Conservation (phyloP, 2,888 invertebrate species). For the Ypsolopha sequella region DNA sequence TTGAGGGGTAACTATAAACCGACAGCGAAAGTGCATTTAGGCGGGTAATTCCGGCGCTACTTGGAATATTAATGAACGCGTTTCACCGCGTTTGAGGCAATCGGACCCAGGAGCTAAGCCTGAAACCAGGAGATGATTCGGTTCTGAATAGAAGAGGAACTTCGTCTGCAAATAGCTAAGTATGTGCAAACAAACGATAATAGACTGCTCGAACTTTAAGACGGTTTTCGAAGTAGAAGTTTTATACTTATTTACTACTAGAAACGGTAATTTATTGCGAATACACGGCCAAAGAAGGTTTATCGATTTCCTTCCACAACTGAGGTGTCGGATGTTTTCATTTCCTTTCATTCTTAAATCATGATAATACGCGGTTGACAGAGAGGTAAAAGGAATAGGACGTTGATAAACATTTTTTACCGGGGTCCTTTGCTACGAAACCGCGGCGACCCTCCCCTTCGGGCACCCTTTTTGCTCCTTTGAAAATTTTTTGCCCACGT, state of each 20-base stretch:
- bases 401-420: too few relatives aligned
- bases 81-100: conserved; percentile 26
- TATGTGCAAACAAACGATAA: conserved; percentile 1
- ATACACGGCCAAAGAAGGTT: too few relatives aligned
- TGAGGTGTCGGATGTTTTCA: too few relatives aligned
- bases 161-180: neutral
- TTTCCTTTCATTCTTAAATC: too few relatives aligned
- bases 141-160: conserved; percentile 13
- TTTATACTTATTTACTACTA: neutral
- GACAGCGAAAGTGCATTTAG: conserved; percentile 59
- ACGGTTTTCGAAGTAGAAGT: neutral
- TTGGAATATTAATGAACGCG: conserved; percentile 51
- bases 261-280: too few relatives aligned
- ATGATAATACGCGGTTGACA: too few relatives aligned
- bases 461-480: too few relatives aligned
- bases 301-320: too few relatives aligned
- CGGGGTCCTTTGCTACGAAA: too few relatives aligned
- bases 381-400: too few relatives aligned
- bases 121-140: conserved; percentile 10
- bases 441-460: too few relatives aligned
- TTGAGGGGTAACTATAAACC: conserved; percentile 27
- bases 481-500: neutral
- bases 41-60: conserved; percentile 33
- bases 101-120: conserved; percentile 10
- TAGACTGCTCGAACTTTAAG: neutral